These are phyloP conservation scores for Pygocentrus nattereri DNA, from an alignment of 2,797 vertebrate species.

Conservation along the genomic window DNA sequence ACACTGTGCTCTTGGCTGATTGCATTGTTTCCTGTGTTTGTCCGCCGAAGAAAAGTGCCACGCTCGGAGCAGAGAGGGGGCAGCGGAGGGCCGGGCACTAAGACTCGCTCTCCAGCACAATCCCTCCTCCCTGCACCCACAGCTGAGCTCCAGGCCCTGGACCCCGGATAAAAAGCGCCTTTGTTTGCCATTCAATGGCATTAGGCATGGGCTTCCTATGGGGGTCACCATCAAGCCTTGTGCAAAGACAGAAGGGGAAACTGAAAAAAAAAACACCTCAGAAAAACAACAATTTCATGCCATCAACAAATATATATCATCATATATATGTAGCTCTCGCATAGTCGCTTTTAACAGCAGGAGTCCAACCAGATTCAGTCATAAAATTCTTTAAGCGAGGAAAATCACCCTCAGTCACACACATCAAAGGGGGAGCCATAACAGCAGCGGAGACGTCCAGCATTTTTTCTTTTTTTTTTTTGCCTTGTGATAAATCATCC, in stretches of 20 bases:
- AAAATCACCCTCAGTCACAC: slow-evolving; percentile 37
- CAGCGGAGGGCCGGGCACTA: slow-evolving; percentile 38
- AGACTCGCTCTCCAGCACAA: slow-evolving; percentile 59
- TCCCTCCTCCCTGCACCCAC: slow-evolving; percentile 77
- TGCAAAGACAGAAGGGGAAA: slow-evolving; percentile 73
- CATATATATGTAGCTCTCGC: neutral
- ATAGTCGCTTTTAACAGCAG: slow-evolving; percentile 29
- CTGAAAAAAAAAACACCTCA: slow-evolving; percentile 67
- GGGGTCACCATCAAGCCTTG: slow-evolving; percentile 85
- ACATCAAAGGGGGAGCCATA: slow-evolving; percentile 49
- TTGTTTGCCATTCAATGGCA: slow-evolving; percentile 90
- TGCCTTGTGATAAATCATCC: slow-evolving; percentile 46
- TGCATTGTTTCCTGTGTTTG: slow-evolving; percentile 68
- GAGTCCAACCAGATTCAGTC: slow-evolving; percentile 42
- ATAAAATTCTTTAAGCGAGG: slow-evolving; percentile 45
- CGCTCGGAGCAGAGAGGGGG: slow-evolving; percentile 56
- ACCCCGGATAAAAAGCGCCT: slow-evolving; percentile 86
- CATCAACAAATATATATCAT: slow-evolving; percentile 58
- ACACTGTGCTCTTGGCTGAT: slow-evolving; percentile 65
- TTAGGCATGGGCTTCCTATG: slow-evolving; percentile 92
- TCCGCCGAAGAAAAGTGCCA: slow-evolving; percentile 63
- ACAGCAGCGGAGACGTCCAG: slow-evolving; percentile 39
- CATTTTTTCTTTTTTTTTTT: slow-evolving; percentile 24
- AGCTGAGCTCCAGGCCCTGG: slow-evolving; percentile 67
- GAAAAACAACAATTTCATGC: slow-evolving; percentile 57